Evolutionary conservation across 1,140 invertebrate species (phyloP).

Genomic region (Bombus terrestris): DNA sequence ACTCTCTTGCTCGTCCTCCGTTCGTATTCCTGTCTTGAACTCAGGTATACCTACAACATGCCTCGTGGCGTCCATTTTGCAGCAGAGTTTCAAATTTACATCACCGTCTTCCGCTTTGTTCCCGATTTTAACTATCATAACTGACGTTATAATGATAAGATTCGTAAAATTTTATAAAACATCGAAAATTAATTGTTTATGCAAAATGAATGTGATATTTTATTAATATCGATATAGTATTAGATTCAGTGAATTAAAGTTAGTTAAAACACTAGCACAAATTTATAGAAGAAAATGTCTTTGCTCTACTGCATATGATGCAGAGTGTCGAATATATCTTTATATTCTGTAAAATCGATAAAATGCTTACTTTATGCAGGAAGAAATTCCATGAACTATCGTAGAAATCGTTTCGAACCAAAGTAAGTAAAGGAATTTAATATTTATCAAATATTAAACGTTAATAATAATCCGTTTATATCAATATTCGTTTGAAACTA

Average conservation of each 20-base stretch:
- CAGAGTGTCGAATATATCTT: not conserved
- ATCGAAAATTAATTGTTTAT: not conserved
- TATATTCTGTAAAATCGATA: not conserved
- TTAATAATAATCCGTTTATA: not conserved
- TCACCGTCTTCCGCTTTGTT: slow-evolving; percentile 5
- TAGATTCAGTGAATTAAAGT: too few species aligned
- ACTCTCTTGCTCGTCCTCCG: slow-evolving; percentile 29
- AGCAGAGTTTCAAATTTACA: slow-evolving; percentile 54
- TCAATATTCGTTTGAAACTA: not conserved
- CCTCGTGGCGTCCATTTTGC: slow-evolving; percentile 38
- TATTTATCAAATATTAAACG: not conserved
- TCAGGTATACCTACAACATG: slow-evolving; percentile 1
- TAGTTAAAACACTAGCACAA: not conserved
- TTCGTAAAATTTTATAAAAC: too few species aligned
- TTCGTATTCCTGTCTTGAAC: slow-evolving; percentile 20
- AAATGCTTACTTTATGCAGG: not conserved
- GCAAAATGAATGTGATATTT: not conserved
- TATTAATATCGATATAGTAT: not conserved
- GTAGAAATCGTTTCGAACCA: too few species aligned
- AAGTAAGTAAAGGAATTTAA: too few species aligned
- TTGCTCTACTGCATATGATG: not conserved
- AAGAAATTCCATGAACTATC: not conserved
- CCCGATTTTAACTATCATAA: not conserved
- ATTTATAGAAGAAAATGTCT: not conserved
- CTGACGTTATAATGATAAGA: too few species aligned